Base-by-base conservation (phyloP, 2,888 invertebrate genomes). In the Deilephila elpenor region DNA sequence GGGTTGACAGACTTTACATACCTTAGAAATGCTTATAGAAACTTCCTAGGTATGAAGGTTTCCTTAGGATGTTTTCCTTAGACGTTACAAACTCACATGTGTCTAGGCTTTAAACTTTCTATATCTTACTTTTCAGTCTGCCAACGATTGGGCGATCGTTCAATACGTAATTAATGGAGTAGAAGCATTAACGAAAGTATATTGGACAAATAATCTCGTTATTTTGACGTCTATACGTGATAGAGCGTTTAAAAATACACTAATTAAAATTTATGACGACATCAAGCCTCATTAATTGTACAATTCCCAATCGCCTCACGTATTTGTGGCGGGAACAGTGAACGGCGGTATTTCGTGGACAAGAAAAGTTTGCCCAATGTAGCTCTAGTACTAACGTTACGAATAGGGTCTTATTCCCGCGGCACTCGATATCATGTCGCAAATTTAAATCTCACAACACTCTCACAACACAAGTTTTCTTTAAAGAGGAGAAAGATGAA, bases 301-400 rank as follows among this genome's bases (percentile, higher is more conserved):
- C 78, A 74, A 86, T 89, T 86, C 79, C 76, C 83, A 88, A 87
- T 84, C 88, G 75, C 79, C 79, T 83, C 89, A 89, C 88, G 88
- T 89, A 84, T 78, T 78, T 78, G 78, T 75, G 77, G 80, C 81
- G 80, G 79, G 81, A 84, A 83, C 84, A 81, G 85, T 83, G 85
- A 88, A 86, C 86, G 85, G 81, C 83, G 84, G 85, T 87, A 87
- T 89, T 89, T 88, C 80, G 83, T 80, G 82, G 86, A 87, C 84
- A 85, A 85, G 82, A 80, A 86, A 89, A 90, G 83, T 17, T 70
- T 67, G 51, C 25, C 51, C 25, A 67, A 25, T 67, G 51, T 67
- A 44, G 44, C 44, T 25, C 51, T 67, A 44, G 51, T 67, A 51
- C 51, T 51, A 67, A 67, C 51, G 51, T 67, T 64, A n/a, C 37